Conservation (phyloP, 2,888 invertebrate genomes). For the Hypercompe scribonia region DNA sequence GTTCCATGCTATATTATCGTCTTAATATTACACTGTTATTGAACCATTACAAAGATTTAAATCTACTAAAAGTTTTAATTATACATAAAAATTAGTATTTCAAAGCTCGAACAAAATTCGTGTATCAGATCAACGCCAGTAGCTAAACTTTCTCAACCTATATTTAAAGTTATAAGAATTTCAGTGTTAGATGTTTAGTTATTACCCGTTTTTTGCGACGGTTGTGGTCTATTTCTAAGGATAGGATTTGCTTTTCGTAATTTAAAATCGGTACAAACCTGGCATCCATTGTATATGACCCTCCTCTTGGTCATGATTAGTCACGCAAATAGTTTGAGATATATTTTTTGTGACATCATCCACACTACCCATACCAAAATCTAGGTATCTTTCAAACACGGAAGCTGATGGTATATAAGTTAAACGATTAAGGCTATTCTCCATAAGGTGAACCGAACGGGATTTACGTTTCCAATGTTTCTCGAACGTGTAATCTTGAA, state of each 20-base stretch:
- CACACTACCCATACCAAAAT: constrained; percentile 77
- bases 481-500: constrained; percentile 70
- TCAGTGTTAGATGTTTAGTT: too few relatives aligned
- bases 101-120: neutral
- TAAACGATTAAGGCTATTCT: constrained; percentile 76
- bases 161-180: neutral
- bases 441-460: constrained; percentile 74
- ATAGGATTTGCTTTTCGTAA: too few relatives aligned
- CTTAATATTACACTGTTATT: neutral
- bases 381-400: constrained; percentile 75
- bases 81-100: neutral
- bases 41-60: neutral
- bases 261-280: constrained; percentile 57
- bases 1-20: neutral
- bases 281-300: constrained; percentile 79
- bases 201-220: neutral
- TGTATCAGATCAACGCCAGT: neutral
- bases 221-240: neutral
- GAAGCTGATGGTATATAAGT: constrained; percentile 75
- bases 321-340: constrained; percentile 79
- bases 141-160: neutral
- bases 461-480: constrained; percentile 68
- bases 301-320: constrained; percentile 77
- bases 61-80: neutral
- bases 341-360: constrained; percentile 73